Conservation (phyloP, 2,888 invertebrate species). For the Leptura quadrifasciata region DNA sequence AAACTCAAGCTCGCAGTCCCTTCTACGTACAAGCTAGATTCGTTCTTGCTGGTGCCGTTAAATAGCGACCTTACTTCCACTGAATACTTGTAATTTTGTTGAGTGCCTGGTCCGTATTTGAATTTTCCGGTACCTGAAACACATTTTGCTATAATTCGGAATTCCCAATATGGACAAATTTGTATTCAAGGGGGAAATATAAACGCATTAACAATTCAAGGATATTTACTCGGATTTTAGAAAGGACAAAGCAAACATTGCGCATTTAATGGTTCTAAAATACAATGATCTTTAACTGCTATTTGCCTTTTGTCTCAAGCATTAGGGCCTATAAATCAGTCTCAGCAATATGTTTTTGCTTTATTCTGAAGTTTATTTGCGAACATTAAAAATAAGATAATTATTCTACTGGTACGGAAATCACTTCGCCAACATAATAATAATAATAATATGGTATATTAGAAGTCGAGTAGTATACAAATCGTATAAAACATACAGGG, state of each 20-base stretch:
- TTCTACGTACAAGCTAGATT: slow-evolving; percentile 81
- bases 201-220: slow-evolving; percentile 51
- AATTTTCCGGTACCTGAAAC: slow-evolving; percentile 78
- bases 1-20: slow-evolving; percentile 80
- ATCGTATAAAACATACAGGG: too few species aligned
- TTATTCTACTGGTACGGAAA: too few species aligned
- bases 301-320: slow-evolving; percentile 19
- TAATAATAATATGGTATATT: too few species aligned
- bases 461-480: too few species aligned
- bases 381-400: too few species aligned
- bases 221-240: slow-evolving; percentile 50
- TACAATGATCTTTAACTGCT: slow-evolving; percentile 8
- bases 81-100: slow-evolving; percentile 84
- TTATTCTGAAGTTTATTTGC: too few species aligned
- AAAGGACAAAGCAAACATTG: slow-evolving; percentile 49
- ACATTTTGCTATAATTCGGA: slow-evolving; percentile 54
- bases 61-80: slow-evolving; percentile 84
- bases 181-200: slow-evolving; percentile 58
- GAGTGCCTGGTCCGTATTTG: slow-evolving; percentile 77
- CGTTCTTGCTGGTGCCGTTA: slow-evolving; percentile 81
- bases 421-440: too few species aligned
- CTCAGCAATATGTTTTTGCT: too few species aligned
- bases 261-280: neutral
- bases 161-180: slow-evolving; percentile 56
- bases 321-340: slow-evolving; percentile 32